A percentile compares a stretch with the other conserved stretches of the same genome.
phyloP scores from a whole-genome alignment of 2,113 vertebrate genomes.

The Erythrocercus mccallii region DNA sequence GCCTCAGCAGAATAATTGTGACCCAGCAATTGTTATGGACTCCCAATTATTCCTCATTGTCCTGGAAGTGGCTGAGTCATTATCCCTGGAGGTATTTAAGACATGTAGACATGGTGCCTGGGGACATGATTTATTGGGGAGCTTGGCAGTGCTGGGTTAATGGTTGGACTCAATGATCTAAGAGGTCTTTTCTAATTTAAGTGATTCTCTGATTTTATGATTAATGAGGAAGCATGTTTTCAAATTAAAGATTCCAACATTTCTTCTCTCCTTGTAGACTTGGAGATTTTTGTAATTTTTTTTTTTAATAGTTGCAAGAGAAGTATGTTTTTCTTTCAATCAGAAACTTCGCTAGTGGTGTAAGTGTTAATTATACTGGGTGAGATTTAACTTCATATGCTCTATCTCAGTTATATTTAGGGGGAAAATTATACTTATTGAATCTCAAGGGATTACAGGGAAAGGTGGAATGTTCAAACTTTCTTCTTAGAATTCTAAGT shows the following conservation, averaged over 20 bases:
- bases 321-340: not conserved
- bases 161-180: not conserved
- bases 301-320: not conserved
- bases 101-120: fast-evolving
- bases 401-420: not conserved
- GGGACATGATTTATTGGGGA: not conserved
- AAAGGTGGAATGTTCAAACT: not conserved
- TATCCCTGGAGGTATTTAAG: not conserved
- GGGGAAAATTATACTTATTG: not conserved
- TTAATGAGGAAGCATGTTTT: not conserved
- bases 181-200: not conserved
- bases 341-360: not conserved
- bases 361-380: not conserved
- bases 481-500: not conserved
- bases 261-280: not conserved
- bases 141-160: not conserved
- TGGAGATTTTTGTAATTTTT: not conserved
- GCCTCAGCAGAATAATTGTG: not conserved
- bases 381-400: not conserved
- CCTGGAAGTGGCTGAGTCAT: not conserved
- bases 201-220: not conserved
- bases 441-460: not conserved
- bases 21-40: not conserved
- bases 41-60: not conserved
- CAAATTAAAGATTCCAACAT: not conserved